Evolutionary conservation across 2,797 vertebrate genomes (phyloP).

Genomic region (Notamacropus eugenii): DNA sequence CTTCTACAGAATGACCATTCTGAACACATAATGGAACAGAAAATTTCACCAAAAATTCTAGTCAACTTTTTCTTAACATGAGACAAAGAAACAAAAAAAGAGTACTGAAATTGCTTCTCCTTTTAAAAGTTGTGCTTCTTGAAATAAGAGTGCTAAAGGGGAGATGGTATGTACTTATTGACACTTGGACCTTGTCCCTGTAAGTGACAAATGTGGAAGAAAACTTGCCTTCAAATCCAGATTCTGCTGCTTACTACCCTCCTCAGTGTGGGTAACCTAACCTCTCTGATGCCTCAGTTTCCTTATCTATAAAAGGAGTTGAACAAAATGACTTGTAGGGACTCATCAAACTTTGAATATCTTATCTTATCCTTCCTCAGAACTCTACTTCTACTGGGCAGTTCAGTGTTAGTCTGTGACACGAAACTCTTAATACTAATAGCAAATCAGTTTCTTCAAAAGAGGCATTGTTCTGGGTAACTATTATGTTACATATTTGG

Average conservation of each 20-base stretch:
- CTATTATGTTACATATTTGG: background rate
- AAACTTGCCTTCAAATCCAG: background rate
- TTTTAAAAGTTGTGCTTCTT: background rate
- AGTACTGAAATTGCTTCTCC: background rate
- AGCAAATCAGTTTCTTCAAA: background rate
- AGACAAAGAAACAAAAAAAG: slow-evolving; percentile 15
- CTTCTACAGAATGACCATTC: slow-evolving; percentile 43
- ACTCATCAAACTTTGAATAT: background rate
- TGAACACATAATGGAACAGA: background rate
- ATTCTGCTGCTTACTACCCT: no score
- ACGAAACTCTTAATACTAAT: background rate
- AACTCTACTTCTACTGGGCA: background rate
- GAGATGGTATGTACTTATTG: background rate
- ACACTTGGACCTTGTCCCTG: background rate
- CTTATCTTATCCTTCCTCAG: background rate
- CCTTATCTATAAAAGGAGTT: background rate
- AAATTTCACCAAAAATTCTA: background rate
- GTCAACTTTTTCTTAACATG: background rate
- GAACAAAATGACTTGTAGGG: background rate
- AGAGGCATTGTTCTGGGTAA: no score
- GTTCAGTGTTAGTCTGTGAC: background rate
- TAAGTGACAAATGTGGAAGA: background rate
- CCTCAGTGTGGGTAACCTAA: background rate
- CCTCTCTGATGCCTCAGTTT: background rate
- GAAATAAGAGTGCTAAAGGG: background rate